Conservation (phyloP, 2,113 vertebrate genomes). For the Bos taurus region ARS-UCD2.0 NC_037333.1:89990501-89991000, state of each 20-base stretch:
- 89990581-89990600: neutral
- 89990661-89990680: neutral
- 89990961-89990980: neutral
- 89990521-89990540: neutral
- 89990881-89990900: neutral
- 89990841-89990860: neutral
- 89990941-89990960: neutral
- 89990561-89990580: neutral
- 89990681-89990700: neutral
- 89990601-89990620: neutral
- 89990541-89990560: neutral
- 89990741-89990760: neutral
- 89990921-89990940: neutral
- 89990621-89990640: neutral
- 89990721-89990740: neutral
- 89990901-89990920: neutral
- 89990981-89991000: neutral
- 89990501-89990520: neutral
- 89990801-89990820: neutral
- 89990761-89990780: neutral
- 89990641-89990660: neutral
- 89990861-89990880: neutral
- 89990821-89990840: neutral
- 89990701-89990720: neutral
- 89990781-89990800: neutral